Evolutionary conservation across 1,140 invertebrate genomes (phyloP).

Genomic region (Saccostrea echinata): DNA sequence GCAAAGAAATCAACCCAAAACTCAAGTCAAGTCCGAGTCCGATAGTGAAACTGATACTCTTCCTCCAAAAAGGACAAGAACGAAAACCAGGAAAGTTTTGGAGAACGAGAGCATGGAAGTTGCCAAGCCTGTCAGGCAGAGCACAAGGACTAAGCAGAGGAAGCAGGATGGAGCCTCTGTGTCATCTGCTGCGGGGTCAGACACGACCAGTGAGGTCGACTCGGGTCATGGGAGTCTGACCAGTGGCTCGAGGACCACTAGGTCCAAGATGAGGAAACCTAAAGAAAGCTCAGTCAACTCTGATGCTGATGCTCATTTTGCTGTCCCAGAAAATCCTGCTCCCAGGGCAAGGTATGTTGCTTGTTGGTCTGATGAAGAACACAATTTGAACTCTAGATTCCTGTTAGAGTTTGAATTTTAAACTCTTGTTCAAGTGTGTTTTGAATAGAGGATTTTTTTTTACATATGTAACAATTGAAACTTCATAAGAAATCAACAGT

Average conservation of each 20-base stretch:
- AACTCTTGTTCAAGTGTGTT: too few relatives aligned
- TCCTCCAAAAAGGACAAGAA: neutral
- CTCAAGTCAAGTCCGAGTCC: neutral
- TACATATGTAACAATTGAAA: too few relatives aligned
- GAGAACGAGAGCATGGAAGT: neutral
- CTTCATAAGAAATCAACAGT: too few relatives aligned
- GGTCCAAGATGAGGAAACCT: conserved; percentile 1
- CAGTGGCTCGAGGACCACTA: neutral
- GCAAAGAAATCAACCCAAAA: conserved; percentile 17
- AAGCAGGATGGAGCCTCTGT: neutral
- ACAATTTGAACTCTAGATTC: neutral
- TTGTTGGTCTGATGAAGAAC: neutral
- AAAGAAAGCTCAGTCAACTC: neutral
- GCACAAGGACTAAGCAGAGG: neutral
- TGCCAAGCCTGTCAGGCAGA: neutral
- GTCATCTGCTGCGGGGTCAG: neutral
- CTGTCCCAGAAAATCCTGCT: conserved; percentile 17
- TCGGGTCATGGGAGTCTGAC: neutral
- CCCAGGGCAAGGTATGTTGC: conserved; percentile 7
- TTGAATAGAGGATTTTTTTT: too few relatives aligned
- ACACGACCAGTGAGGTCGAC: neutral
- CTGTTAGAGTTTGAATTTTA: too few relatives aligned
- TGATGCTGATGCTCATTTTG: neutral
- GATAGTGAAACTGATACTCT: neutral
- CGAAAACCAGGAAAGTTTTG: conserved; percentile 21